Evolutionary conservation across 2,888 invertebrate genomes (phyloP).

Genomic region (Plusia festucae): DNA sequence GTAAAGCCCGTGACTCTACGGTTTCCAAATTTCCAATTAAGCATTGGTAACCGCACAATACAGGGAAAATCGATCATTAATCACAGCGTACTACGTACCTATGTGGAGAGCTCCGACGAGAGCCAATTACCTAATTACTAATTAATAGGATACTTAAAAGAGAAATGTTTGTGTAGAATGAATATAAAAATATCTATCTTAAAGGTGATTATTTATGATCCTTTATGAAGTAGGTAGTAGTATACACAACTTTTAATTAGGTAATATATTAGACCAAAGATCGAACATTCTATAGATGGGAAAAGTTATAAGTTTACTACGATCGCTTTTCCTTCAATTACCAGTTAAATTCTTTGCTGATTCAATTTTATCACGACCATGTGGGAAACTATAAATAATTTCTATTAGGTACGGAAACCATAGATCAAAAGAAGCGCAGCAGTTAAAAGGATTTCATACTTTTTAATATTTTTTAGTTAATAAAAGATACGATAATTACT

Average conservation of each 20-base stretch:
- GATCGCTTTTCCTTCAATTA: not conserved
- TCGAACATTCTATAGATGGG: no score
- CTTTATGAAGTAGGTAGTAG: no score
- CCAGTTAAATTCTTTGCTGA: not conserved
- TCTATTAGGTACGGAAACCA: not conserved
- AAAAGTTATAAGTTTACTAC: no score
- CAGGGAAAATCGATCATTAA: constrained; percentile 2
- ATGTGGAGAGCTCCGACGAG: not conserved
- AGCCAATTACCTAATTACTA: not conserved
- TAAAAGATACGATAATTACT: not conserved
- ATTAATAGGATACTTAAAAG: not conserved
- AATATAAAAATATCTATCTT: not conserved
- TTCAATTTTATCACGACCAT: no score
- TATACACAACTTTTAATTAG: no score
- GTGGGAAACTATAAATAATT: constrained; percentile 1
- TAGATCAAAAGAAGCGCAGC: not conserved
- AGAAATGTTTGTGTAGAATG: not conserved
- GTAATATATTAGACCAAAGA: no score
- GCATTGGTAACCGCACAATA: not conserved
- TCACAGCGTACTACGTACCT: not conserved
- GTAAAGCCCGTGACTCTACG: not conserved
- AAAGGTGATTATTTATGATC: no score
- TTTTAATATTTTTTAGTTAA: not conserved
- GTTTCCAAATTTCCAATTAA: constrained; percentile 4
- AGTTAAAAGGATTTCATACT: not conserved